A percentile compares a stretch with the other conserved stretches of the same genome.
These are phyloP conservation scores for Monopis laevigella DNA, from an alignment of 2,888 invertebrate genomes.

Conservation along the genomic window DNA sequence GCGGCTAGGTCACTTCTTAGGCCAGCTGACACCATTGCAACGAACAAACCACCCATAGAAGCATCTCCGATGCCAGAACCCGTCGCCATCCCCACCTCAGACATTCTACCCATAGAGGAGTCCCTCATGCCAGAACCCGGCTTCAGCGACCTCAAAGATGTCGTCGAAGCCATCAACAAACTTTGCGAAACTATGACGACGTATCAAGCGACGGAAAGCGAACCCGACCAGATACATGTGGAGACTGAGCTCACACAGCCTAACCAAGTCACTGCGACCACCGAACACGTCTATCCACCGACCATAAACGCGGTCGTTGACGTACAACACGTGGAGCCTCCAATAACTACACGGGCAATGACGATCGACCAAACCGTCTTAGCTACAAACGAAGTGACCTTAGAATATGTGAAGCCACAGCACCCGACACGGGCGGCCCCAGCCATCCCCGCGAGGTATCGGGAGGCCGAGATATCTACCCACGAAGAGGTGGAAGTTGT, in stretches of 20 bases:
- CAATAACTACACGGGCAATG: slow-evolving; percentile 7
- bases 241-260: not conserved
- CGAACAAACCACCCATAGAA: not conserved
- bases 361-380: slow-evolving; percentile 11
- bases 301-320: not conserved
- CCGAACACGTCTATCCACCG: not conserved
- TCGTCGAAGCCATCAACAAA: slow-evolving; percentile 58
- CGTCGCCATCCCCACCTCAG: slow-evolving; percentile 9
- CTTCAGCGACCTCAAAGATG: slow-evolving; percentile 52
- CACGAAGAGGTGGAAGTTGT: slow-evolving; percentile 15
- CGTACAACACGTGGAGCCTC: slow-evolving; percentile 2
- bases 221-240: not conserved
- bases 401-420: no score
- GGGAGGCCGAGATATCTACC: slow-evolving; percentile 11
- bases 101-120: slow-evolving; percentile 37
- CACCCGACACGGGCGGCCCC: no score
- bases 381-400: slow-evolving; percentile 13
- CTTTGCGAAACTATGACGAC: slow-evolving; percentile 56
- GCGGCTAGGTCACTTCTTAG: slow-evolving; percentile 36
- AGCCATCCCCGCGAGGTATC: slow-evolving; percentile 14
- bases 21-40: not conserved
- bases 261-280: not conserved
- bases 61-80: slow-evolving; percentile 15
- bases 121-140: slow-evolving; percentile 36
- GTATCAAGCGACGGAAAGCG: no score